A percentile compares a stretch with the other conserved stretches of the same genome.
phyloP scores from a whole-genome alignment of 2,797 vertebrate species.

The Micromesistius poutassou region DNA sequence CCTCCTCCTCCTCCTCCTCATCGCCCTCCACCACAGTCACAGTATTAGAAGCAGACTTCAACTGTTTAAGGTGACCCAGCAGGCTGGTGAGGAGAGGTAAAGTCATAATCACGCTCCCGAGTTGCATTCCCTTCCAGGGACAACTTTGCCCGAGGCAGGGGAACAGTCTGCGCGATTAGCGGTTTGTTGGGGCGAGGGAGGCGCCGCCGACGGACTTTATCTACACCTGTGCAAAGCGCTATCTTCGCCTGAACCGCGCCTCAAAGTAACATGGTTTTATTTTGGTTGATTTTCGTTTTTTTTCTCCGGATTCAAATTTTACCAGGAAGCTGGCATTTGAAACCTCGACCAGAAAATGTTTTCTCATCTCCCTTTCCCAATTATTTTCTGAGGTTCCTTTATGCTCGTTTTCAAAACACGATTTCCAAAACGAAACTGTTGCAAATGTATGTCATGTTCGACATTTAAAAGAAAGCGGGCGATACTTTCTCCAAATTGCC shows the following conservation, averaged over 20 bases:
- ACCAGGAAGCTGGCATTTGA: neutral
- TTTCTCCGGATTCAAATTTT: neutral
- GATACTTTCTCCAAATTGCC: constrained; percentile 45
- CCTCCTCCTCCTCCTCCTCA: constrained; percentile 32
- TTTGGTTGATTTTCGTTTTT: neutral
- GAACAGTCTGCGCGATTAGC: constrained; percentile 41
- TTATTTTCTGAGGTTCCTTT: constrained; percentile 11
- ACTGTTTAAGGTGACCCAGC: constrained; percentile 64
- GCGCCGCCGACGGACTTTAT: constrained; percentile 24
- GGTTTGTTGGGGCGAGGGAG: constrained; percentile 33
- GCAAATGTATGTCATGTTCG: constrained; percentile 33
- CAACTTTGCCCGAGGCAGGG: constrained; percentile 57
- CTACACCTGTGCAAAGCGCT: constrained; percentile 18
- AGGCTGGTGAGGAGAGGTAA: constrained; percentile 53
- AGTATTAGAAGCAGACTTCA: constrained; percentile 89
- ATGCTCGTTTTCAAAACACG: constrained; percentile 26
- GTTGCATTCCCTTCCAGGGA: constrained; percentile 55
- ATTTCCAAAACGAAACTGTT: constrained; percentile 27
- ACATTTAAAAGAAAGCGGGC: constrained; percentile 26
- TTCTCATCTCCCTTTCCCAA: neutral
- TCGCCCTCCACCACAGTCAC: constrained; percentile 68
- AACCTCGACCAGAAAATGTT: neutral
- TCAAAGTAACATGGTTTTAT: constrained; percentile 42
- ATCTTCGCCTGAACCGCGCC: constrained; percentile 20
- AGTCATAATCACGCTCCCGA: constrained; percentile 58